A percentile compares a stretch with the other conserved stretches of the same genome.
These are phyloP conservation scores for Erebia ligea DNA, from an alignment of 2,888 invertebrate species.

Conservation along the genomic window DNA sequence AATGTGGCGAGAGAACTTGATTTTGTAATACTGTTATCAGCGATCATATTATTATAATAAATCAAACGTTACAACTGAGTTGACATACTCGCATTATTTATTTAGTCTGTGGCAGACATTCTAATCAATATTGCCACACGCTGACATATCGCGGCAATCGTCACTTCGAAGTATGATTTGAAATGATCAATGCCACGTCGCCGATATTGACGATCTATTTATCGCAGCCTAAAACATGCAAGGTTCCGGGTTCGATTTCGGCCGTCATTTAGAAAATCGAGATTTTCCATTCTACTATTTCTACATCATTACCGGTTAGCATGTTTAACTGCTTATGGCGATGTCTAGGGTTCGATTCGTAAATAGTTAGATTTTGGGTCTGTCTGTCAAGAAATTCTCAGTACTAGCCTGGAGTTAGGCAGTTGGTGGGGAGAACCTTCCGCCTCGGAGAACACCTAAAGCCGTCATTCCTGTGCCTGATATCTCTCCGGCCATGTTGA, in stretches of 20 bases:
- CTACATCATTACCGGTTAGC: no score
- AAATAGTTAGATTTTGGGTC: no score
- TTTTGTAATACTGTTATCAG: constrained; percentile 39
- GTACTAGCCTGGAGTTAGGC: no score
- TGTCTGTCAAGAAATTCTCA: no score
- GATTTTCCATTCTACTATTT: no score
- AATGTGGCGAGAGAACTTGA: constrained; percentile 40
- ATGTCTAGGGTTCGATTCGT: no score
- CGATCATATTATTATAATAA: constrained; percentile 32
- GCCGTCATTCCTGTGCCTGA: no score
- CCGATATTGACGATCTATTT: constrained; percentile 4
- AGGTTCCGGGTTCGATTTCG: neutral
- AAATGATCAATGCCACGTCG: constrained; percentile 47
- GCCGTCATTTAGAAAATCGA: no score
- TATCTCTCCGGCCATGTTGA: no score
- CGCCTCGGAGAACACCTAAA: no score
- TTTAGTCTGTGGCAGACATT: constrained; percentile 53
- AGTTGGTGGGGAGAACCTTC: no score
- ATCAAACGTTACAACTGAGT: constrained; percentile 30
- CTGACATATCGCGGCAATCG: constrained; percentile 65
- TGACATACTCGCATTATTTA: constrained; percentile 22
- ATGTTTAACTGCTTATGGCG: no score
- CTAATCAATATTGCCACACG: constrained; percentile 63
- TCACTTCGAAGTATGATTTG: constrained; percentile 37
- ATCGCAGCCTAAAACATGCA: neutral